Conservation (phyloP, 1,140 invertebrate species). For the Parapsyche elsis region DNA sequence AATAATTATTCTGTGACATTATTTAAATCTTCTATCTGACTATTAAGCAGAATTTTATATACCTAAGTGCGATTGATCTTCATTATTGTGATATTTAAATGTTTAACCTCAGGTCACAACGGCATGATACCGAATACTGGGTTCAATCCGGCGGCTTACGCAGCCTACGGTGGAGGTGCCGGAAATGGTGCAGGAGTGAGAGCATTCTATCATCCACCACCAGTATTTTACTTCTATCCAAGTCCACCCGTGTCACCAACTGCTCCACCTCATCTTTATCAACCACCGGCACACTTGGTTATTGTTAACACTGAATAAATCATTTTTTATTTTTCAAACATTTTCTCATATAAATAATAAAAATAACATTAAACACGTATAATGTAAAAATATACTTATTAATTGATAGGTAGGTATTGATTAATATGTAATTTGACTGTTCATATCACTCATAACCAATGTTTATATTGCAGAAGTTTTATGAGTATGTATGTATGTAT, state of each 20-base stretch:
- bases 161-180: constrained; percentile 15
- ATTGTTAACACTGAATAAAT: constrained; percentile 12
- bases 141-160: constrained; percentile 28
- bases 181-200: constrained; percentile 26
- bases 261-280: constrained; percentile 38
- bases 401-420: too few relatives aligned
- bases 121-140: constrained; percentile 28
- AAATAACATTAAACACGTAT: too few relatives aligned
- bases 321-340: too few relatives aligned
- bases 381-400: too few relatives aligned
- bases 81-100: neutral
- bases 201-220: constrained; percentile 32
- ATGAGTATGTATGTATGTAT: too few relatives aligned
- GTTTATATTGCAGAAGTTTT: too few relatives aligned
- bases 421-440: too few relatives aligned
- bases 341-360: too few relatives aligned
- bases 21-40: neutral
- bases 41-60: neutral
- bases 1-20: neutral
- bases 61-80: neutral
- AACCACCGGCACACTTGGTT: constrained; percentile 37
- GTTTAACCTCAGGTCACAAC: constrained; percentile 25
- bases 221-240: constrained; percentile 41
- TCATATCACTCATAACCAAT: too few relatives aligned
- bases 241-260: constrained; percentile 41